Evolutionary conservation across 2,797 vertebrate genomes (phyloP).

Genomic region (Anguilla megastoma): DNA sequence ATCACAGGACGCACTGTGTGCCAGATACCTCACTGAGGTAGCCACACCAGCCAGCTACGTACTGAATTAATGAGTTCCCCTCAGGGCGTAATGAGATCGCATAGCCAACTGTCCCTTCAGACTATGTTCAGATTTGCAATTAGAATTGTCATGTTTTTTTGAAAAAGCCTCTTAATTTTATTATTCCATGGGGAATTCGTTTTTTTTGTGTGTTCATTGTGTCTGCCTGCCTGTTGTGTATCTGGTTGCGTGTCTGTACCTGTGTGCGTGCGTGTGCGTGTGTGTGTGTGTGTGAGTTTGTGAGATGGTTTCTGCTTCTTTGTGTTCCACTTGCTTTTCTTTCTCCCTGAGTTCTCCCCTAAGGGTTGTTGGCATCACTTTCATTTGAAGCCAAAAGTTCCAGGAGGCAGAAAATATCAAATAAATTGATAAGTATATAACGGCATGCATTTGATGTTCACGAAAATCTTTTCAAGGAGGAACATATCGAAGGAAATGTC

Average conservation of each 20-base stretch:
- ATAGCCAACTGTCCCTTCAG: neutral
- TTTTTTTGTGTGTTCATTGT: neutral
- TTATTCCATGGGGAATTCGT: neutral
- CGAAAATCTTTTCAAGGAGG: slow-evolving; percentile 34
- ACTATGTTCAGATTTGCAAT: neutral
- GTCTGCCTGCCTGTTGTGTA: neutral
- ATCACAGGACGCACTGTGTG: neutral
- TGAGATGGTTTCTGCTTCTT: neutral
- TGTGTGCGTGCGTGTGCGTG: neutral
- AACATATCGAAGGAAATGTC: slow-evolving; percentile 51
- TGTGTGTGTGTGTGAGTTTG: neutral
- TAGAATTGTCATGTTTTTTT: neutral
- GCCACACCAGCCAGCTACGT: slow-evolving; percentile 46
- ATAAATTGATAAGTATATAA: slow-evolving; percentile 13
- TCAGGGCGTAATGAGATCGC: slow-evolving; percentile 35
- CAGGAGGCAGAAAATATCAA: slow-evolving; percentile 43
- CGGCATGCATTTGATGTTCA: neutral
- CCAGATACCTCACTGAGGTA: slow-evolving; percentile 37
- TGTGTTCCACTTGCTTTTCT: neutral
- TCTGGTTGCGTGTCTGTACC: neutral
- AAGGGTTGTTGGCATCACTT: neutral
- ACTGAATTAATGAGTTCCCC: slow-evolving; percentile 35
- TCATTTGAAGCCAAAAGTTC: slow-evolving; percentile 6
- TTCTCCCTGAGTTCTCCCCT: neutral
- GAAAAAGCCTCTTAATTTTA: neutral